These are phyloP conservation scores for Dinocampus coccinellae DNA, from an alignment of 2,888 invertebrate species.

Conservation along the genomic window DNA sequence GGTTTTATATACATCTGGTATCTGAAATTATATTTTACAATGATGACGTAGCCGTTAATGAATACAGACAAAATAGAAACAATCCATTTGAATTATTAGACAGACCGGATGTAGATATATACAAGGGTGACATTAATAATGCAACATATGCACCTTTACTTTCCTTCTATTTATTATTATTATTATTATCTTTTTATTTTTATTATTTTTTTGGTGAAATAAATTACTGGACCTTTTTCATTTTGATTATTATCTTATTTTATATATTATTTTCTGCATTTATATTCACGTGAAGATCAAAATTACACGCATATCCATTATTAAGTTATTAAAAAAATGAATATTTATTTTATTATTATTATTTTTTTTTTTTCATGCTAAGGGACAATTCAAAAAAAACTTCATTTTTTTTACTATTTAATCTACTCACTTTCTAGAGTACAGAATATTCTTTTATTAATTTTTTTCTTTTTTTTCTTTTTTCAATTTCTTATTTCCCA, in stretches of 20 bases:
- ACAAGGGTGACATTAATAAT: slow-evolving; percentile 22
- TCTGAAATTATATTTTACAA: neutral
- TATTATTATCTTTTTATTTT: no score
- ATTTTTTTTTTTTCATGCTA: no score
- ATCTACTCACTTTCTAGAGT: slow-evolving; percentile 2
- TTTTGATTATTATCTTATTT: neutral
- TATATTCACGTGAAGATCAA: neutral
- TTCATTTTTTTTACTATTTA: neutral
- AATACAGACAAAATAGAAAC: slow-evolving; percentile 5
- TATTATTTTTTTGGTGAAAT: no score
- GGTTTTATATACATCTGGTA: neutral
- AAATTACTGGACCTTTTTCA: no score
- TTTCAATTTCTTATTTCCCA: no score
- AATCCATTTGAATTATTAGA: slow-evolving; percentile 58
- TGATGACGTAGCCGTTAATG: neutral
- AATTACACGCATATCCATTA: neutral
- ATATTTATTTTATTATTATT: neutral
- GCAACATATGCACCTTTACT: neutral
- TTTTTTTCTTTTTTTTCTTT: no score
- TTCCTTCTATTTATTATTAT: no score
- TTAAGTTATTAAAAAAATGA: slow-evolving; percentile 11
- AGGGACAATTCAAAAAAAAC: slow-evolving; percentile 7
- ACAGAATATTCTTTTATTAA: slow-evolving; percentile 23
- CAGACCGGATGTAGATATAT: slow-evolving; percentile 50
- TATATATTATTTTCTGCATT: neutral